phyloP scores from a whole-genome alignment of 2,888 invertebrate genomes.

The Lasioglossum marginatum region DNA sequence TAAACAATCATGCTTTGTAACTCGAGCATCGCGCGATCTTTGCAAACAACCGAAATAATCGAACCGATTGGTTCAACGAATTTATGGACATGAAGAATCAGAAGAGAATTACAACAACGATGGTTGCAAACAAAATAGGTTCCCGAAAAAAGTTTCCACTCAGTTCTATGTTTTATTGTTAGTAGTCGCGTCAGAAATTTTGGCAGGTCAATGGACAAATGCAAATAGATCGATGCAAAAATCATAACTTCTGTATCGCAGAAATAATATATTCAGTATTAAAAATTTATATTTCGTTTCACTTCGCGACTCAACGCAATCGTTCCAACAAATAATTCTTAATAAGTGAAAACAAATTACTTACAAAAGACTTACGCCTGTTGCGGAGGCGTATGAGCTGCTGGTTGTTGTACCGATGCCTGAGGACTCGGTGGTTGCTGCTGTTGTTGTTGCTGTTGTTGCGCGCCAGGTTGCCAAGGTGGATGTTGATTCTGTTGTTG shows the following conservation, averaged over 20 bases:
- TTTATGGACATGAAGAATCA: background rate
- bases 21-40: background rate
- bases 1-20: constrained; percentile 87
- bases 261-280: constrained; percentile 38
- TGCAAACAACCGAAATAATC: background rate
- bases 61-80: background rate
- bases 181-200: background rate
- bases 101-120: constrained; percentile 7
- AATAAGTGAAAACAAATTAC: constrained; percentile 20
- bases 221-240: background rate
- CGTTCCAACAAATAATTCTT: constrained; percentile 16
- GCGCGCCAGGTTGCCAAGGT: constrained; percentile 64
- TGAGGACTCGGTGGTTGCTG: constrained; percentile 73
- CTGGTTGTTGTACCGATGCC: constrained; percentile 75
- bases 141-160: background rate
- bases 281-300: constrained; percentile 29
- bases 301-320: background rate
- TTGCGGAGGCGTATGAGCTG: constrained; percentile 81
- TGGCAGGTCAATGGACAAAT: constrained; percentile 19
- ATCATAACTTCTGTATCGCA: constrained; percentile 30
- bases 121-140: background rate
- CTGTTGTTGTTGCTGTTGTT: constrained; percentile 53
- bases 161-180: background rate
- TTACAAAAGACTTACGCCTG: constrained; percentile 77
- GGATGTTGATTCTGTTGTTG: constrained; percentile 77